A percentile compares a stretch with the other conserved stretches of the same genome.
phyloP scores from a whole-genome alignment of 2,797 vertebrate genomes.

The Cichlasoma orientale region DNA sequence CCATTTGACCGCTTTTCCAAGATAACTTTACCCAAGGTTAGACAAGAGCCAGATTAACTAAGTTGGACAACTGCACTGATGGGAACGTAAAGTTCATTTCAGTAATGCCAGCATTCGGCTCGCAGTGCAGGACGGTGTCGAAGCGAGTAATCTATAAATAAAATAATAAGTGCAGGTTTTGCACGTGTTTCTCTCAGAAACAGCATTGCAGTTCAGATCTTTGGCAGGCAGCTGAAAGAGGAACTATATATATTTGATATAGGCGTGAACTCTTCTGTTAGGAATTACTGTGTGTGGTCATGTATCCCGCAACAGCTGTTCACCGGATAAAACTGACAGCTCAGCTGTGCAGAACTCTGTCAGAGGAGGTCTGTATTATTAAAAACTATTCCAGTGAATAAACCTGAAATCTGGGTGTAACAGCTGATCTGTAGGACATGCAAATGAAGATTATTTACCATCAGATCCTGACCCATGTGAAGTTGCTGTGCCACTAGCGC shows the following conservation, averaged over 20 bases:
- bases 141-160: neutral
- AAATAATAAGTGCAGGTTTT: neutral
- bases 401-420: neutral
- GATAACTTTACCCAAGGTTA: neutral
- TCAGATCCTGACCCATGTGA: neutral
- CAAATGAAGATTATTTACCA: neutral
- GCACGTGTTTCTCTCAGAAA: neutral
- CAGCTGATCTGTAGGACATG: neutral
- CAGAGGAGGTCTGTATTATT: neutral
- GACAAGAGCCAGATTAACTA: neutral
- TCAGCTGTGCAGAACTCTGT: neutral
- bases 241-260: neutral
- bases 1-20: neutral
- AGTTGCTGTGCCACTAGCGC: too few relatives aligned
- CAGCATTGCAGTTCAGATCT: neutral
- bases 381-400: neutral
- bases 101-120: neutral
- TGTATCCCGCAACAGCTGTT: neutral
- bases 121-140: too few relatives aligned
- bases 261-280: neutral
- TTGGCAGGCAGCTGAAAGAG: neutral
- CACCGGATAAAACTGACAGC: neutral
- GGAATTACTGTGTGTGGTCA: neutral
- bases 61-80: rapidly evolving
- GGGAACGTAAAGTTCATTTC: neutral